A percentile compares a stretch with the other conserved stretches of the same genome.
These are phyloP conservation scores for Coelinius sp. DNA, from an alignment of 2,888 invertebrate genomes.

Conservation along the genomic window DNA sequence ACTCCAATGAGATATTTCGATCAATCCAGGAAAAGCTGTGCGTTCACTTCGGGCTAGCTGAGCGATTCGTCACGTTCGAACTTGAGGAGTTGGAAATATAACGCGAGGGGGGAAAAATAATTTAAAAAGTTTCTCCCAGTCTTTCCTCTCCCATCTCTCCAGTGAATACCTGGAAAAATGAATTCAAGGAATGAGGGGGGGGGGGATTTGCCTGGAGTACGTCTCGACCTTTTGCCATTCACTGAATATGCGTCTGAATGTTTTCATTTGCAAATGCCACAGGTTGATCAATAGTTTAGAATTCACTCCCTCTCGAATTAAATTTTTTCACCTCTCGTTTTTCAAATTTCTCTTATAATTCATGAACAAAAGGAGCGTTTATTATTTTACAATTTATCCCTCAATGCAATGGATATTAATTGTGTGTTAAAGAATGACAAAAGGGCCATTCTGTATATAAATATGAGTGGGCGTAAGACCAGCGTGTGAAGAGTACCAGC, in stretches of 20 bases:
- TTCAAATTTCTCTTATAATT: neutral
- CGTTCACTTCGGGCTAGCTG: neutral
- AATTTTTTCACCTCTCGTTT: neutral
- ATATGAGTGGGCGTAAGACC: conserved; percentile 29
- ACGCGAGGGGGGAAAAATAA: conserved; percentile 14
- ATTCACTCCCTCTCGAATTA: neutral
- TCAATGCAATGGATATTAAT: conserved; percentile 41
- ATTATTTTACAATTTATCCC: neutral
- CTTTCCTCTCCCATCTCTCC: neutral
- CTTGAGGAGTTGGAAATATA: conserved; percentile 8
- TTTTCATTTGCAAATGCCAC: conserved; percentile 10
- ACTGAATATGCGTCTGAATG: conserved; percentile 19
- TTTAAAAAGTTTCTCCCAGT: conserved; percentile 21
- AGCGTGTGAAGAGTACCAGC: conserved; percentile 38
- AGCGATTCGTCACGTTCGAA: conserved; percentile 33
- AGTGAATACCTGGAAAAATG: conserved; percentile 5
- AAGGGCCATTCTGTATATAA: conserved; percentile 31
- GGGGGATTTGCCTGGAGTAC: neutral
- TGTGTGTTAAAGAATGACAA: conserved; percentile 42
- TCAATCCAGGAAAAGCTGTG: neutral
- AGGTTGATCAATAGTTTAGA: conserved; percentile 18
- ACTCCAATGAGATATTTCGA: conserved; percentile 26
- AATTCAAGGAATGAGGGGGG: neutral
- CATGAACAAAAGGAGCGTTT: neutral
- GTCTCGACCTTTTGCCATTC: conserved; percentile 9